These are phyloP conservation scores for Acrocephalus scirpaceus DNA, from an alignment of 2,797 vertebrate genomes.

Conservation along the genomic window DNA sequence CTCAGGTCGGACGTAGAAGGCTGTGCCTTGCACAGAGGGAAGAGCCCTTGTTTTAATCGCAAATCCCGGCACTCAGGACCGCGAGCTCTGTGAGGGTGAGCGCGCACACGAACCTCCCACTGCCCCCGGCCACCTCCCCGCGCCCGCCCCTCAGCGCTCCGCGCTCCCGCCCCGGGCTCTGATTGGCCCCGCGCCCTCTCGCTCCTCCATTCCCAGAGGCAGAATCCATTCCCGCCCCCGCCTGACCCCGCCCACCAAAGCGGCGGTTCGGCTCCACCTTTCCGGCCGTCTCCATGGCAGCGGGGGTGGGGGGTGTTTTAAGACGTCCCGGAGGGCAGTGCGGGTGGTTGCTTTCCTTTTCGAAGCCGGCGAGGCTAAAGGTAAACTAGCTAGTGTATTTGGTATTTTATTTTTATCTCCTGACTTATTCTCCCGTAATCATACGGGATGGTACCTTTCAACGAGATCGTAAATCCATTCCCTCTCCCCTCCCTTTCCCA, in stretches of 20 bases:
- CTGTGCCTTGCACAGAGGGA: accelerated
- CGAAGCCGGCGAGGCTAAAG: neutral
- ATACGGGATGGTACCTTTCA: neutral
- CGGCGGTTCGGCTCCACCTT: accelerated
- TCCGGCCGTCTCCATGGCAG: constrained; percentile 26
- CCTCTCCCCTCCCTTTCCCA: neutral
- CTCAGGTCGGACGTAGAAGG: accelerated
- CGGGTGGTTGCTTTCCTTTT: neutral
- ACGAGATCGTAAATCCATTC: accelerated
- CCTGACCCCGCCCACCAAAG: neutral
- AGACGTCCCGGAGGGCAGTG: neutral
- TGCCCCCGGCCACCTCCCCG: accelerated
- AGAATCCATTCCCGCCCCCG: accelerated
- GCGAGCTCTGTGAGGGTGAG: accelerated
- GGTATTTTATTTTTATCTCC: neutral
- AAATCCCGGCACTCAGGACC: accelerated
- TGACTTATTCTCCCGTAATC: accelerated
- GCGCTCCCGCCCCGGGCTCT: neutral
- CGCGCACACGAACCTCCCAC: accelerated
- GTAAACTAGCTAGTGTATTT: neutral
- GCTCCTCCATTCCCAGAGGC: neutral
- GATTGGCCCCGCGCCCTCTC: neutral
- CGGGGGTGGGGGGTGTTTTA: neutral
- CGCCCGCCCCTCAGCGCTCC: neutral
- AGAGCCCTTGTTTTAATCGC: accelerated